Percentiles rank a stretch among this genome's conserved stretches.
These are phyloP conservation scores for Jacana jacana DNA, from an alignment of 2,113 vertebrate genomes.

Conservation along the genomic window DNA sequence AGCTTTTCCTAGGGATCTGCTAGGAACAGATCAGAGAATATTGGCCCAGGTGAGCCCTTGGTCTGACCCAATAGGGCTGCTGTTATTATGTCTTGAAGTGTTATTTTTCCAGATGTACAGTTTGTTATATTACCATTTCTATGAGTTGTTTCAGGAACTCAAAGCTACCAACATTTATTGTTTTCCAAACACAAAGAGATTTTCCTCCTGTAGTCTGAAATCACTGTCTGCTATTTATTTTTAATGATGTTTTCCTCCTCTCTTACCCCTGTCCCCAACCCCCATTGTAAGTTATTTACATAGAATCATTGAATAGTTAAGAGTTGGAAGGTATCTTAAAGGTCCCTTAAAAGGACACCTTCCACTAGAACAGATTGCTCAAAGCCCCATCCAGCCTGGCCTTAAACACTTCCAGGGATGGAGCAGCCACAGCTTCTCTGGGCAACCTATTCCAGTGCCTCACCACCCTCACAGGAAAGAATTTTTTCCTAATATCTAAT, in stretches of 20 bases:
- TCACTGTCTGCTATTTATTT: neutral
- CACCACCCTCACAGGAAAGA: no score
- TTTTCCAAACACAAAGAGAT: neutral
- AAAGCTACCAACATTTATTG: neutral
- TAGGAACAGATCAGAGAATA: neutral
- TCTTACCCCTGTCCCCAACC: rapidly evolving
- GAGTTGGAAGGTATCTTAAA: no score
- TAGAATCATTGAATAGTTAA: no score
- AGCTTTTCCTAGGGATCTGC: no score
- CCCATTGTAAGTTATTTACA: neutral
- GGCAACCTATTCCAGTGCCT: no score
- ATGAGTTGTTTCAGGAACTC: neutral
- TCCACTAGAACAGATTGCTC: no score
- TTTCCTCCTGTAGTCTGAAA: neutral
- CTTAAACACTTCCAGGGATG: no score
- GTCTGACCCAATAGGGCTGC: neutral
- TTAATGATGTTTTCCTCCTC: neutral
- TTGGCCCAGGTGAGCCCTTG: neutral
- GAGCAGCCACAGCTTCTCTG: no score
- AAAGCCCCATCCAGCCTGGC: no score
- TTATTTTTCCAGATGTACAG: neutral
- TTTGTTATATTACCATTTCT: neutral
- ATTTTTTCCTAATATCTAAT: no score
- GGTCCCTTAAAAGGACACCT: no score
- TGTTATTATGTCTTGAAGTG: neutral